Evolutionary conservation across 2,113 vertebrate species (phyloP).

Genomic region (Illadopsis cleaveri): DNA sequence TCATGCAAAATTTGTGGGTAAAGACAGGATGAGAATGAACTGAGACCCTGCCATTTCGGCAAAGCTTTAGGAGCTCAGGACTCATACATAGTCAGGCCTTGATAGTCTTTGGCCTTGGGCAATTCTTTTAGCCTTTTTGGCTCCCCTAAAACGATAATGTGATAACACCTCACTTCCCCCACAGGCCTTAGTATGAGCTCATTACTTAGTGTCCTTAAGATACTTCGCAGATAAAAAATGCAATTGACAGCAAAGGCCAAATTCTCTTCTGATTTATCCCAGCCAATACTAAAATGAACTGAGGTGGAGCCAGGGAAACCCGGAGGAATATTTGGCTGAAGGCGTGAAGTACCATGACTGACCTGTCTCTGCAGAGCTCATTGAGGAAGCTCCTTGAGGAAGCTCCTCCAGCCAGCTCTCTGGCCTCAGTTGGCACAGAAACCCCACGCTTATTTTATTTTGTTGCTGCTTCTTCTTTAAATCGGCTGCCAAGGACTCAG

Average conservation of each 20-base stretch:
- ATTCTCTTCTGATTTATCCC: background rate
- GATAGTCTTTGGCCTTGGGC: background rate
- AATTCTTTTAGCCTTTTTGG: background rate
- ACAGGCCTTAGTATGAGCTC: background rate
- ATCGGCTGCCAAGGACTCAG: background rate
- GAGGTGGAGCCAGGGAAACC: background rate
- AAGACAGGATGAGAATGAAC: background rate
- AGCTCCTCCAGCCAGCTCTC: background rate
- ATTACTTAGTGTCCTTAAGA: background rate
- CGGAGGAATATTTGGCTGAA: background rate
- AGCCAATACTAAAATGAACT: background rate
- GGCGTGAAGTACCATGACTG: background rate
- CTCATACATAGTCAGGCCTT: background rate
- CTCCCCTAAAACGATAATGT: background rate
- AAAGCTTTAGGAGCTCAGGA: background rate
- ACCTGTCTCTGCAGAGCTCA: background rate
- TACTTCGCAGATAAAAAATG: background rate
- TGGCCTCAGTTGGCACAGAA: background rate
- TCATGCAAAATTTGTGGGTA: background rate
- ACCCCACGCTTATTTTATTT: background rate
- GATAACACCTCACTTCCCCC: background rate
- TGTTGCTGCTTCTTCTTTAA: background rate
- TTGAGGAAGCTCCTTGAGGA: background rate
- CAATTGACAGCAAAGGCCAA: background rate
- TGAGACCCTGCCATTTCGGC: background rate